These are phyloP conservation scores for Lordiphosa collinella DNA, from an alignment of 1,140 invertebrate species.

Conservation along the genomic window DNA sequence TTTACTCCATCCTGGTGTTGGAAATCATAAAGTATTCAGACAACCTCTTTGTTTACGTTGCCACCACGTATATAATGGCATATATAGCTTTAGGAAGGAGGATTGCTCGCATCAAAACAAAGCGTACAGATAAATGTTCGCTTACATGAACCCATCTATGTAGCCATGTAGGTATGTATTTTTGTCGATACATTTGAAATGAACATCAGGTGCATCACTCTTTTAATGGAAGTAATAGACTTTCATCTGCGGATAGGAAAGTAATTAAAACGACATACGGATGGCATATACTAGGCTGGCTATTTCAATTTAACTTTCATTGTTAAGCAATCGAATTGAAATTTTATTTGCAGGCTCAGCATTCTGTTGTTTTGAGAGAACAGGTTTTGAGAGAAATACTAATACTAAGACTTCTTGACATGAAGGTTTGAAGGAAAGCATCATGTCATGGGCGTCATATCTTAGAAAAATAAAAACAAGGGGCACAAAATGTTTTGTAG, in stretches of 20 bases:
- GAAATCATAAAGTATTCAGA: neutral
- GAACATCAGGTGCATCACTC: conserved; percentile 41
- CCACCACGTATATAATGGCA: neutral
- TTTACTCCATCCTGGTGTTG: too few relatives aligned
- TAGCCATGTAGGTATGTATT: neutral
- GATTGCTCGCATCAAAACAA: neutral
- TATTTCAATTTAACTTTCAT: conserved; percentile 42
- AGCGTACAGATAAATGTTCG: neutral
- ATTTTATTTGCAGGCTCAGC: neutral
- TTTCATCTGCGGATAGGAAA: conserved; percentile 15
- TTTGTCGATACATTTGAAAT: conserved; percentile 2
- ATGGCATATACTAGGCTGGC: conserved; percentile 11
- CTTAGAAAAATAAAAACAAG: too few relatives aligned
- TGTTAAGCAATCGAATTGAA: conserved; percentile 30
- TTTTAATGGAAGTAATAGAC: conserved; percentile 23
- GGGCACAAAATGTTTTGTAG: too few relatives aligned
- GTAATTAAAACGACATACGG: conserved; percentile 30
- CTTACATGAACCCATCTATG: too few relatives aligned
- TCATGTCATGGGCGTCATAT: too few relatives aligned
- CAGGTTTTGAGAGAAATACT: too few relatives aligned
- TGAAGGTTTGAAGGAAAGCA: too few relatives aligned
- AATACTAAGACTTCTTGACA: too few relatives aligned
- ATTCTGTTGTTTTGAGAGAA: too few relatives aligned
- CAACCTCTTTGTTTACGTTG: neutral
- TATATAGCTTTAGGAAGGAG: conserved; percentile 2